These are phyloP conservation scores for Hirundichthys speculiger DNA, from an alignment of 2,113 vertebrate genomes.

Conservation along the genomic window DNA sequence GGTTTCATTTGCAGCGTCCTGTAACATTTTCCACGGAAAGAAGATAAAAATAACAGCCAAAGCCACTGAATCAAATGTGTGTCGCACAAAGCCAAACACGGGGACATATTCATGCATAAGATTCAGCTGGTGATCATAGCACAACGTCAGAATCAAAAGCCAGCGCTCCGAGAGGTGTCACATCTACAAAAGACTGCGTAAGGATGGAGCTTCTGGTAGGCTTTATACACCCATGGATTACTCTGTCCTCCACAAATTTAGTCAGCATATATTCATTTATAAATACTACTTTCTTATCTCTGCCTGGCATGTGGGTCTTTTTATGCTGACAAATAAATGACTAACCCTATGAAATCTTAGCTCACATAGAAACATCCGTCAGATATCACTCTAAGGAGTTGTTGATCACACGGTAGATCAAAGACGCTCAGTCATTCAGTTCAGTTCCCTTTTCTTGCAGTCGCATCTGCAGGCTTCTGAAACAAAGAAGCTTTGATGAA, in stretches of 20 bases:
- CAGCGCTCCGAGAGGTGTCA: constrained; percentile 12
- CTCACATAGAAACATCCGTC: not conserved
- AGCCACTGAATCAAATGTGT: no score
- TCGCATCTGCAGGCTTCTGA: no score
- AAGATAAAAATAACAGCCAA: not conserved
- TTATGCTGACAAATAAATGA: constrained; percentile 1
- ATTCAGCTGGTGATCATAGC: not conserved
- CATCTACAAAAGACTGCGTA: constrained; percentile 3
- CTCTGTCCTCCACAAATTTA: constrained; percentile 1
- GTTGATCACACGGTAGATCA: not conserved
- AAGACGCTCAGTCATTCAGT: no score
- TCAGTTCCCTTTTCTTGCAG: no score
- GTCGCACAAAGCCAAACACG: constrained; percentile 2
- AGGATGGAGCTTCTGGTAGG: constrained; percentile 12
- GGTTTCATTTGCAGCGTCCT: no score
- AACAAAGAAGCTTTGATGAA: no score
- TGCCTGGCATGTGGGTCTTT: constrained; percentile 15
- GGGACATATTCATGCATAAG: not conserved
- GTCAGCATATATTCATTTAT: constrained; percentile 30
- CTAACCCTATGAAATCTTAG: no score
- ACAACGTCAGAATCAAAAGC: constrained; percentile 9
- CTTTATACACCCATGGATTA: constrained; percentile 34
- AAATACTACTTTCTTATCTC: no score
- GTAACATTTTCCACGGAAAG: no score
- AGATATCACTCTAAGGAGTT: not conserved